Conservation (phyloP, 2,888 invertebrate genomes). For the Nemurella pictetii region DNA sequence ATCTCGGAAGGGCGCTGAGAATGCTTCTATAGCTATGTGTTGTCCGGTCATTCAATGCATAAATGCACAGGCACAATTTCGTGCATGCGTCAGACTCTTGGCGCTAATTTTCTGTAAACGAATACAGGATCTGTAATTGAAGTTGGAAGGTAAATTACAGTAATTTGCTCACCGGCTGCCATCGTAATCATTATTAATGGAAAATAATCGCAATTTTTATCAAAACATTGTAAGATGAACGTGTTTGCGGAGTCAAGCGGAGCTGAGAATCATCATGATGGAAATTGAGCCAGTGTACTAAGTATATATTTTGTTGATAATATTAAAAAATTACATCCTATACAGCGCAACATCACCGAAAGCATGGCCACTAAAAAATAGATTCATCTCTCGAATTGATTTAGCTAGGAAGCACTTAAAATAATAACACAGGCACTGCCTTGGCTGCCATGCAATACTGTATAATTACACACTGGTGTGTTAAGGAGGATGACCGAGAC, state of each 20-base stretch:
- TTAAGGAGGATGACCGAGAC: background rate
- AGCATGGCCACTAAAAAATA: background rate
- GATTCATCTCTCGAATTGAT: background rate
- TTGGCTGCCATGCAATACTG: background rate
- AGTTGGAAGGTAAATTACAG: constrained; percentile 12
- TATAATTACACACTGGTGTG: background rate
- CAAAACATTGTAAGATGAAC: constrained; percentile 6
- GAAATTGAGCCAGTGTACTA: background rate
- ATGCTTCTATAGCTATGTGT: too few relatives aligned
- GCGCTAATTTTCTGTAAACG: background rate
- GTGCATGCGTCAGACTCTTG: background rate
- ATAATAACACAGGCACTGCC: background rate
- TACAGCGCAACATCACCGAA: background rate
- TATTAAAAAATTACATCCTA: background rate
- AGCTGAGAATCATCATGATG: background rate
- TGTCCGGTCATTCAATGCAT: background rate
- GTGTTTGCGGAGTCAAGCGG: background rate
- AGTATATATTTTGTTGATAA: background rate
- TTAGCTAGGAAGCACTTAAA: background rate
- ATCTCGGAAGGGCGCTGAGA: background rate
- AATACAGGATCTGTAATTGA: constrained; percentile 10
- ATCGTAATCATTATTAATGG: constrained; percentile 17
- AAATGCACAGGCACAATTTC: constrained; percentile 4
- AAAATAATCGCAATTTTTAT: constrained; percentile 19
- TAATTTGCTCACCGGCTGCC: background rate